Evolutionary conservation across 2,888 invertebrate species (phyloP).

Genomic region (Leucophora obtusa): DNA sequence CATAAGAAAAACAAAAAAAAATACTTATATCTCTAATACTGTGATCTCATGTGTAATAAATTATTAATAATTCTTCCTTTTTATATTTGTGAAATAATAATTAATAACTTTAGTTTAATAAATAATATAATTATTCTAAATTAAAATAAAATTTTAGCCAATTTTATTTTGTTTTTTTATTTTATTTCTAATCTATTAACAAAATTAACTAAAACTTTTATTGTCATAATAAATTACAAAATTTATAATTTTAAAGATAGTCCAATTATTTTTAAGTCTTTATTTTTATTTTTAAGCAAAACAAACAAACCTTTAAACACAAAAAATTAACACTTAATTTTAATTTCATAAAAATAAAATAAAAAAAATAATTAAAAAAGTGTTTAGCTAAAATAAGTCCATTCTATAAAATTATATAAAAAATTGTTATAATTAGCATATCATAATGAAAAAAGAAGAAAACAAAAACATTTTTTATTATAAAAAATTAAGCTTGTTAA

Average conservation of each 20-base stretch:
- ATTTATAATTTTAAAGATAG: constrained; percentile 50
- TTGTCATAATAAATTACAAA: constrained; percentile 21
- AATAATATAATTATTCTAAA: constrained; percentile 38
- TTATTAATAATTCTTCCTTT: constrained; percentile 67
- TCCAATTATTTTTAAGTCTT: constrained; percentile 53
- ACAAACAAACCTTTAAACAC: constrained; percentile 40
- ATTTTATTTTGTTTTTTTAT: constrained; percentile 44
- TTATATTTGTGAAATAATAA: constrained; percentile 48
- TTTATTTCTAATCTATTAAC: constrained; percentile 34
- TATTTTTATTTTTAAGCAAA: constrained; percentile 53
- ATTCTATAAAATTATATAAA: constrained; percentile 12
- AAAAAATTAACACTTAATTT: constrained; percentile 37
- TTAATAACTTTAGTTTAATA: constrained; percentile 37
- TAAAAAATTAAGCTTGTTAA: constrained; percentile 45
- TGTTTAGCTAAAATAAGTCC: constrained; percentile 20
- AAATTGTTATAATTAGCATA: constrained; percentile 57
- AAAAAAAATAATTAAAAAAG: constrained; percentile 3
- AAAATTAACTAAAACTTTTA: constrained; percentile 35
- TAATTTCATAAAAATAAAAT: background rate
- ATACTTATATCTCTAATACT: constrained; percentile 79
- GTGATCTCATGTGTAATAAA: constrained; percentile 79
- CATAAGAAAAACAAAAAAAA: constrained; percentile 46
- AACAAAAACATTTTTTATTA: constrained; percentile 32
- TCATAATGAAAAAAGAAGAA: constrained; percentile 32
- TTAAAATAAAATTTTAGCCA: constrained; percentile 54